phyloP scores from a whole-genome alignment of 1,140 invertebrate species.

The Drosophila biarmipes region DNA sequence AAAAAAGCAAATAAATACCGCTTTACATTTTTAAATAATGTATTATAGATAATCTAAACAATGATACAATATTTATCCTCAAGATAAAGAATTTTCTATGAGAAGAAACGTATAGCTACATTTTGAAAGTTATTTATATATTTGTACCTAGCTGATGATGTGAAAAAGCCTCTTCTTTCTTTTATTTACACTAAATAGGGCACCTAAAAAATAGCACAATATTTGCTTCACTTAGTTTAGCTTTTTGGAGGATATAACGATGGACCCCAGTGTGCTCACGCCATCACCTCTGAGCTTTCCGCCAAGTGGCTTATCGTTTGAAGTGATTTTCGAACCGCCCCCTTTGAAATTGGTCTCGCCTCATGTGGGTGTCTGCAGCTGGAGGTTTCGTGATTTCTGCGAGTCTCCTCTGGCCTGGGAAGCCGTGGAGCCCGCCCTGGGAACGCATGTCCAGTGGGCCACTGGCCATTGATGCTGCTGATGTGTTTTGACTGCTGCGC shows the following conservation, averaged over 20 bases:
- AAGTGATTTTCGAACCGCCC: slow-evolving; percentile 60
- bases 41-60: too few species aligned
- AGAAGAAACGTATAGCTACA: too few species aligned
- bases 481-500: slow-evolving; percentile 77
- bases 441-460: slow-evolving; percentile 2
- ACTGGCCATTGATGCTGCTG: slow-evolving; percentile 59
- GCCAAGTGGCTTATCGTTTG: slow-evolving; percentile 20
- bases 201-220: too few species aligned
- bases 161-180: too few species aligned
- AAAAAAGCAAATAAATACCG: too few species aligned
- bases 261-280: neutral
- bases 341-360: slow-evolving; percentile 35
- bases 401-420: slow-evolving; percentile 31
- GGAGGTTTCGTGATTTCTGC: neutral
- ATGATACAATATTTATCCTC: too few species aligned
- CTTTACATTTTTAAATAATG: too few species aligned
- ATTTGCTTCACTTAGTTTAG: too few species aligned
- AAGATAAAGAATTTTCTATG: too few species aligned
- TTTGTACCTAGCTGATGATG: too few species aligned
- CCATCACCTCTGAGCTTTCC: slow-evolving; percentile 1
- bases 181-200: too few species aligned
- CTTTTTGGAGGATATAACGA: neutral
- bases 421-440: neutral
- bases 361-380: slow-evolving; percentile 57
- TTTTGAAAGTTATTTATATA: too few species aligned